Conservation (phyloP, 2,797 vertebrate species). For the Odontamblyopus lacepedii region DNA sequence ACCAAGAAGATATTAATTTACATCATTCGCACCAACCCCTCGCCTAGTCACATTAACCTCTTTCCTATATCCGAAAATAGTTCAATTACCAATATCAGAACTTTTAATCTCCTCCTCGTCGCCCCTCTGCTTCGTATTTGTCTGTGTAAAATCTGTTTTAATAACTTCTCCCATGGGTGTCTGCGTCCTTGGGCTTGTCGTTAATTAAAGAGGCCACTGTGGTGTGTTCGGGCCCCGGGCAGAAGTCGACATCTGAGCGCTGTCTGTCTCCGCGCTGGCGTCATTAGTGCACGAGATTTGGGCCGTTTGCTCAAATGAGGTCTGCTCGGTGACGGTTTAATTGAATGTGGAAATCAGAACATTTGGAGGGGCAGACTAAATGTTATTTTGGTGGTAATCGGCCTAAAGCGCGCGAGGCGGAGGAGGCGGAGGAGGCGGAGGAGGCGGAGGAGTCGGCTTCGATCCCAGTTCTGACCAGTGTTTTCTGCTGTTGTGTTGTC, state of each 20-base stretch:
- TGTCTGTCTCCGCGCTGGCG: neutral
- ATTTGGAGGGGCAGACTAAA: neutral
- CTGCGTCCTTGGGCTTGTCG: constrained; percentile 16
- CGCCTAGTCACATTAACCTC: neutral
- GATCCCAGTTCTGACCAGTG: neutral
- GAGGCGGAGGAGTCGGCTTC: no score
- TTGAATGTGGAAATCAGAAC: constrained; percentile 1
- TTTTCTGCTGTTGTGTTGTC: neutral
- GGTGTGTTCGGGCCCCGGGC: constrained; percentile 2
- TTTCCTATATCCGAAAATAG: neutral
- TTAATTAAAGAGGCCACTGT: constrained; percentile 36
- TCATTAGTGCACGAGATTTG: neutral
- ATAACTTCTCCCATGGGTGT: constrained; percentile 3
- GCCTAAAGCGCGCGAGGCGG: neutral
- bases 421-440: no score
- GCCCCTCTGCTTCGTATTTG: neutral
- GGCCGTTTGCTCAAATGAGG: neutral
- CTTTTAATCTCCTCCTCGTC: neutral
- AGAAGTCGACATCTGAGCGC: constrained; percentile 22
- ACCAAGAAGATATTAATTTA: neutral
- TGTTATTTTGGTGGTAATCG: neutral
- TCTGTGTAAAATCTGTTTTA: neutral
- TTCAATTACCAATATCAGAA: neutral
- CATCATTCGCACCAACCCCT: neutral
- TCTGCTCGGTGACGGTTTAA: constrained; percentile 1